A percentile compares a stretch with the other conserved stretches of the same genome.
These are phyloP conservation scores for Lycocerus yunnanus DNA, from an alignment of 2,888 invertebrate genomes.

Conservation along the genomic window DNA sequence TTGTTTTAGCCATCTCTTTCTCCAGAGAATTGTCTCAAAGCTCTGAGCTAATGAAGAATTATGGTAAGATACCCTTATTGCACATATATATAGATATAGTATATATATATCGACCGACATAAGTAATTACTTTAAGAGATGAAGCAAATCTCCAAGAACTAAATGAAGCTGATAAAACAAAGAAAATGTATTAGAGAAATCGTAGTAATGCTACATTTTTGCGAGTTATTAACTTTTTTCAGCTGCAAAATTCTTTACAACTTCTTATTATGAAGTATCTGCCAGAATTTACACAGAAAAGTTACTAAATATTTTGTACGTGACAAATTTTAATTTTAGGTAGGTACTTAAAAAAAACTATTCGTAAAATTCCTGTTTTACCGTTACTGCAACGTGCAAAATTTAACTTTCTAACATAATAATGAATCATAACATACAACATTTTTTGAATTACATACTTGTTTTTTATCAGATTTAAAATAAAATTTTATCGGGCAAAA, in stretches of 20 bases:
- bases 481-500: no score
- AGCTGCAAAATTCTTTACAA: neutral
- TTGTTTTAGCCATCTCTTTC: neutral
- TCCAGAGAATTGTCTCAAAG: neutral
- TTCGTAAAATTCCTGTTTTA: neutral
- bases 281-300: neutral
- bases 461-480: no score
- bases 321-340: neutral
- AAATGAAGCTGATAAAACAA: neutral
- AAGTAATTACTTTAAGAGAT: slow-evolving; percentile 4
- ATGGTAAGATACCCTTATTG: neutral
- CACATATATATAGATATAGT: neutral
- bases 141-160: neutral
- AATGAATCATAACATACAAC: neutral
- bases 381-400: neutral
- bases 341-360: neutral
- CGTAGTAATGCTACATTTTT: neutral
- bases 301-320: neutral
- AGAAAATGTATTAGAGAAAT: neutral
- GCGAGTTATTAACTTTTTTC: neutral
- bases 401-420: neutral
- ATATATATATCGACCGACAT: neutral
- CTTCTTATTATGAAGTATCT: neutral
- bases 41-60: neutral
- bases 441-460: no score